A percentile compares a stretch with the other conserved stretches of the same genome.
Evolutionary conservation across 1,140 invertebrate species (phyloP).

Genomic region (Drosophila bocki): DNA sequence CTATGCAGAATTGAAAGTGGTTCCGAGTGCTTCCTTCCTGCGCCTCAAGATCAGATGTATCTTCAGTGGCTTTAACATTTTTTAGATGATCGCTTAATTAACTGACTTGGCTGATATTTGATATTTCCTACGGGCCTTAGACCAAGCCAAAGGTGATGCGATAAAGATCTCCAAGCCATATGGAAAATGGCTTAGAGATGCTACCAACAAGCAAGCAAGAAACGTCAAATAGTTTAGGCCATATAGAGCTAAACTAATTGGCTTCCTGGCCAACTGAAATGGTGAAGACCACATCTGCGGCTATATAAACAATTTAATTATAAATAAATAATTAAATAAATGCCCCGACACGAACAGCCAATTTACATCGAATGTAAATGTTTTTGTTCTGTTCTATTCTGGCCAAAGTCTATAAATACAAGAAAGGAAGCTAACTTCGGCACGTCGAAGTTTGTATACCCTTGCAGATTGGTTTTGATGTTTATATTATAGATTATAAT

Average conservation of each 20-base stretch:
- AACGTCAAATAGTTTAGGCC: constrained; percentile 75
- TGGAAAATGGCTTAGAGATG: constrained; percentile 37
- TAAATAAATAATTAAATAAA: constrained; percentile 83
- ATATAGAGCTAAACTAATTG: constrained; percentile 76
- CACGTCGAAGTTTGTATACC: too few relatives aligned
- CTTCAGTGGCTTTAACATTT: constrained; percentile 2
- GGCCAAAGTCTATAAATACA: constrained; percentile 45
- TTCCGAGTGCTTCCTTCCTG: constrained; percentile 26
- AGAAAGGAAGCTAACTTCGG: too few relatives aligned
- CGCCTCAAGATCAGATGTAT: constrained; percentile 25
- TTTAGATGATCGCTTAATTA: constrained; percentile 46
- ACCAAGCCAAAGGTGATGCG: constrained; percentile 10
- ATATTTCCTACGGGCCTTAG: constrained; percentile 30
- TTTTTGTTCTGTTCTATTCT: constrained; percentile 24
- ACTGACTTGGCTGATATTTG: constrained; percentile 19
- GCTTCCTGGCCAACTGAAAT: constrained; percentile 65
- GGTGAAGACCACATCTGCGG: constrained; percentile 62
- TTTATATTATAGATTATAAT: too few relatives aligned
- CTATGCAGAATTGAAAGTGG: constrained; percentile 12
- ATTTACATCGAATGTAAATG: constrained; percentile 79
- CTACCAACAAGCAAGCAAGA: constrained; percentile 28
- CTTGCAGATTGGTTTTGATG: too few relatives aligned
- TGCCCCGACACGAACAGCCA: constrained; percentile 56
- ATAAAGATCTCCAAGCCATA: constrained; percentile 24
- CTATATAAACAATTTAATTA: constrained; percentile 80